These are phyloP conservation scores for Camponotus vicinus DNA, from an alignment of 1,140 invertebrate species.

Conservation along the genomic window DNA sequence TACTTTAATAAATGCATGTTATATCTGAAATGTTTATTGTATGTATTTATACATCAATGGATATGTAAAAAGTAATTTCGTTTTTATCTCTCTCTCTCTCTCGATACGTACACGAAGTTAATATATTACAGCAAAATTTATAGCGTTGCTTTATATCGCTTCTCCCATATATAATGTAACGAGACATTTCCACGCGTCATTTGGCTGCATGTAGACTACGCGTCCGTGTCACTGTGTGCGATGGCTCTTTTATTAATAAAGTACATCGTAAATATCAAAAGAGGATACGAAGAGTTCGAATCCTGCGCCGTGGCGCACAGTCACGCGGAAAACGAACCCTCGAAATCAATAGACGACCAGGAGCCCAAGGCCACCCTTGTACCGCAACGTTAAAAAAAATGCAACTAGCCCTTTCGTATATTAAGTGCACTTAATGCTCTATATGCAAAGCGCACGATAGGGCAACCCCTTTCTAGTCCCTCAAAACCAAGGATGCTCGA, in stretches of 20 bases:
- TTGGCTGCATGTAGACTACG: constrained; percentile 21
- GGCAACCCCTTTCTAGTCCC: constrained; percentile 49
- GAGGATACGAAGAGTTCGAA: constrained; percentile 34
- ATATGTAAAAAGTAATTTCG: constrained; percentile 5
- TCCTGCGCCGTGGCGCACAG: constrained; percentile 20
- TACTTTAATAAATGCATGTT: neutral
- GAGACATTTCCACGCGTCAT: constrained; percentile 57
- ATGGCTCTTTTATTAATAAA: constrained; percentile 66
- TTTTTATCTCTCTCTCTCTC: neutral
- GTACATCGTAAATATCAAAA: constrained; percentile 48
- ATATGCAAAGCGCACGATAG: constrained; percentile 69
- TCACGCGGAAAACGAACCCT: constrained; percentile 74
- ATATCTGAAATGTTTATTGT: neutral
- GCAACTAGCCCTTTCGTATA: constrained; percentile 59
- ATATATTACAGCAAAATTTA: neutral
- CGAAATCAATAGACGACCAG: constrained; percentile 80
- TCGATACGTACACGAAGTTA: neutral
- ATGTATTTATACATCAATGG: constrained; percentile 28
- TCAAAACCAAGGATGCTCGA: constrained; percentile 47
- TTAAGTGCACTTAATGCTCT: constrained; percentile 76
- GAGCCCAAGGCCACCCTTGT: constrained; percentile 58
- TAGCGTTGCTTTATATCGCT: neutral
- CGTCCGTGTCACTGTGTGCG: constrained; percentile 1
- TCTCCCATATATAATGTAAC: neutral
- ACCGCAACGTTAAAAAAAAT: constrained; percentile 72